Percentiles rank a stretch among this genome's conserved stretches.
Conservation (phyloP, 2,888 invertebrate species). For the Dryomyza anilis region DNA sequence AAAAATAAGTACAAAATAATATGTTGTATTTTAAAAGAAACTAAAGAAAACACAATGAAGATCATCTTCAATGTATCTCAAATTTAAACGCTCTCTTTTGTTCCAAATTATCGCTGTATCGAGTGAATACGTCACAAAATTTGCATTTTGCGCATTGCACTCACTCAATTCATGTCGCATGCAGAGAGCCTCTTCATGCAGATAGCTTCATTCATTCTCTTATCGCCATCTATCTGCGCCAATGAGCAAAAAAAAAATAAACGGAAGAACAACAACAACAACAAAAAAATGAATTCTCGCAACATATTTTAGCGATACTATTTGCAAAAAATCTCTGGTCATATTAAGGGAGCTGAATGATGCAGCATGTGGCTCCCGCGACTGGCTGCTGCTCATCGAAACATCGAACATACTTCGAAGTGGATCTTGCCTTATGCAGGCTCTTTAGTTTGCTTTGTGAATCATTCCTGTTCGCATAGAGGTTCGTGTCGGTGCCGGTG, state of each 20-base stretch:
- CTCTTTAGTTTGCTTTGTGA: slow-evolving; percentile 21
- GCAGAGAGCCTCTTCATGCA: no score
- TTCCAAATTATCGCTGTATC: no score
- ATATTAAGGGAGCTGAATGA: no score
- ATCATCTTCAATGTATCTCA: background rate
- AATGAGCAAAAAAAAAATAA: no score
- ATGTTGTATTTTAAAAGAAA: background rate
- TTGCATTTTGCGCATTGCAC: background rate
- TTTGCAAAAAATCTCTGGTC: no score
- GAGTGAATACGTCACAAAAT: background rate
- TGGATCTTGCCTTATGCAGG: slow-evolving; percentile 10
- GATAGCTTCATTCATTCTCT: no score
- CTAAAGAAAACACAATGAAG: background rate
- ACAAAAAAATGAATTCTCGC: no score
- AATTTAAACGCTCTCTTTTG: background rate
- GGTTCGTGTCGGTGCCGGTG: background rate
- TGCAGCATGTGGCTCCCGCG: background rate
- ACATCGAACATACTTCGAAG: background rate
- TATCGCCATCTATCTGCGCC: no score
- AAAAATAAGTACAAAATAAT: background rate
- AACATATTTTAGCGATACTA: no score
- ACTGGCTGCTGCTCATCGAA: background rate
- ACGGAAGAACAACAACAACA: no score
- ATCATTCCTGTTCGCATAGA: slow-evolving; percentile 22
- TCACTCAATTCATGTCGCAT: no score